Evolutionary conservation across 1,140 invertebrate species (phyloP), one percentile per base, ranked within the genome.

Genomic region (Cepaea nemoralis): DNA sequence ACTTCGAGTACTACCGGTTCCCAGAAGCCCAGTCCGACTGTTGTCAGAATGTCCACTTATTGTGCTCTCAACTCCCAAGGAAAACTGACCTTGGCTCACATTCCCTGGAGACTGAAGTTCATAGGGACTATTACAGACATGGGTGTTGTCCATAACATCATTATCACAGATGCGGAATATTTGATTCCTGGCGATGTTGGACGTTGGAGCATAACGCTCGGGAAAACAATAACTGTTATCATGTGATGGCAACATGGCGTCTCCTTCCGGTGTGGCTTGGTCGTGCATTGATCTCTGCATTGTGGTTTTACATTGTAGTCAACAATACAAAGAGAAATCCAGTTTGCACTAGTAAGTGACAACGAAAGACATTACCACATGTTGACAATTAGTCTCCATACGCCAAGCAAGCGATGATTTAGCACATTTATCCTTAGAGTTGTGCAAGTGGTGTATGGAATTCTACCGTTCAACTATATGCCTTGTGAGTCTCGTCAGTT

Each of bases 1-100:
- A 63, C 84, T 86, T 59, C 87, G 87, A 14, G 84, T 86, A 19
- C 82, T 81, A 27, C 82, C 83, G 39, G 80, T 85, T 19, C 40
- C 76, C 39, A 90, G 78, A 8, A 90, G 82, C 33, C 75, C 83
- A 22, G 76, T 82, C 14, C 77, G 82, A 73, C 89, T 90, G 77
- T 80, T 82, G 35, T 85, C 84, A 3, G 89, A 89, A 45, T 83
- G 87, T 1, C 85, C 85, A 69, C 88, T 89, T 35, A 80, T 71
- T 19, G 85, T 86, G 42, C 85, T 87, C 27, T 84, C 84, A 39
- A 84, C 77, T 42, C 86, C 84, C 37, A 81, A 59, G 0, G 83
- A 82, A 16, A 59, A 40, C 37, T 79, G 71, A 22, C 83, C 81
- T 27, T 71, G 75, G 40, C 81, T 84, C 3, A 81, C 35, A 27